Evolutionary conservation across 2,888 invertebrate species (phyloP).

Genomic region (Eudemis profundana): DNA sequence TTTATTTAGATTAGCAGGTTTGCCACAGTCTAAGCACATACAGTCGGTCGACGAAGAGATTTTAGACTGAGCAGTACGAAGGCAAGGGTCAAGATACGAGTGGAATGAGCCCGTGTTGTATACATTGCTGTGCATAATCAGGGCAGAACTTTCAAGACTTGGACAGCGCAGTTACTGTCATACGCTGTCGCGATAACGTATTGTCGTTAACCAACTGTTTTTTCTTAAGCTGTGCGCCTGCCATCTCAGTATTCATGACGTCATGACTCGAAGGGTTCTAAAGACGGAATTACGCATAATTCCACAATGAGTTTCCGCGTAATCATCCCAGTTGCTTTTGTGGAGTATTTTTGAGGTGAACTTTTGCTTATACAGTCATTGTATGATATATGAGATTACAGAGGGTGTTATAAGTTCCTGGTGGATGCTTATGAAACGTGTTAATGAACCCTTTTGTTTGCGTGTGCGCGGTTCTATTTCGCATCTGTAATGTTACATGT

Average conservation of each 20-base stretch:
- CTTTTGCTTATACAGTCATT: constrained; percentile 32
- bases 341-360: constrained; percentile 35
- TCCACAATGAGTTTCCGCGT: constrained; percentile 50
- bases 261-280: constrained; percentile 54
- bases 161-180: too few species aligned
- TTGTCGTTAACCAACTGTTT: too few species aligned
- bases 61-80: too few species aligned
- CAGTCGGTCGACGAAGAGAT: too few species aligned
- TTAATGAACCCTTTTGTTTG: constrained; percentile 13
- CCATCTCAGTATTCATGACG: constrained; percentile 67
- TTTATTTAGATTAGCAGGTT: constrained; percentile 70
- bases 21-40: too few species aligned
- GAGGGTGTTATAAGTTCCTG: constrained; percentile 18
- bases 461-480: not conserved
- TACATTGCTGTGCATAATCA: too few species aligned
- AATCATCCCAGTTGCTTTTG: constrained; percentile 52
- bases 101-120: too few species aligned
- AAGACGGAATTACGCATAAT: constrained; percentile 59
- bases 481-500: not conserved
- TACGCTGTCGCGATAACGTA: too few species aligned
- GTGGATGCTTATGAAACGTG: constrained; percentile 15
- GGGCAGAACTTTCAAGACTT: too few species aligned
- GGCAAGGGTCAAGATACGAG: too few species aligned
- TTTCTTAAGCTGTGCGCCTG: too few species aligned
- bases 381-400: constrained; percentile 19